Percentiles rank a stretch among this genome's conserved stretches.
These are phyloP conservation scores for Corella eumyota DNA, from an alignment of 23 tunicate genomes.

Conservation along the genomic window DNA sequence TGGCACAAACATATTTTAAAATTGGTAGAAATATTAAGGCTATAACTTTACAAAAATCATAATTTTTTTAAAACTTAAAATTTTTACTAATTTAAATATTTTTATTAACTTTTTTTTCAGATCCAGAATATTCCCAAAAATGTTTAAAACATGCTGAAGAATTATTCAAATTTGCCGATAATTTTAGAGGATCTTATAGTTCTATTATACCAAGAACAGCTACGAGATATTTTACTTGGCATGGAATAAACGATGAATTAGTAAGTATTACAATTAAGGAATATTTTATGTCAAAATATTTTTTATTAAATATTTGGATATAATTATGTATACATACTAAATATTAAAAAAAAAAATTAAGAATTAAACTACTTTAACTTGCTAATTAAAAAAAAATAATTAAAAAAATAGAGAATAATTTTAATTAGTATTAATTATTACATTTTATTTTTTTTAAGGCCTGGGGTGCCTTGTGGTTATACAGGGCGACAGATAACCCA, in stretches of 20 bases:
- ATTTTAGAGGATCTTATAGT: conserved; percentile 1
- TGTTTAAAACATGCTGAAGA: conserved; percentile 7
- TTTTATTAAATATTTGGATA: no score
- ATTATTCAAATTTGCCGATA: conserved; percentile 1
- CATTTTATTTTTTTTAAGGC: conserved; percentile 11
- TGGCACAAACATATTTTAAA: background rate
- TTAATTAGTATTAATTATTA: background rate
- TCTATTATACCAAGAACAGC: background rate
- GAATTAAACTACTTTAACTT: no score
- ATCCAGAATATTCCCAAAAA: background rate
- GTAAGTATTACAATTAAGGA: no score
- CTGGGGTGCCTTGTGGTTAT: conserved; percentile 56
- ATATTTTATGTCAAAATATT: no score
- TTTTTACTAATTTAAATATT: no score
- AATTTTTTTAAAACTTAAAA: no score
- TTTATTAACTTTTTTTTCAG: no score
- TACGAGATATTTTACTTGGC: conserved; percentile 4
- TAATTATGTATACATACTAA: no score
- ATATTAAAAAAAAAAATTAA: no score
- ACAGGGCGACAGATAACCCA: conserved; percentile 35
- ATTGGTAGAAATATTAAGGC: background rate
- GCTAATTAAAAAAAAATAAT: background rate
- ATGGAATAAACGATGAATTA: conserved; percentile 4
- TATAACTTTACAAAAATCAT: background rate
- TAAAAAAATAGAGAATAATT: background rate